Conservation (phyloP, 2,888 invertebrate species). For the Caenorhabditis plicata region DNA sequence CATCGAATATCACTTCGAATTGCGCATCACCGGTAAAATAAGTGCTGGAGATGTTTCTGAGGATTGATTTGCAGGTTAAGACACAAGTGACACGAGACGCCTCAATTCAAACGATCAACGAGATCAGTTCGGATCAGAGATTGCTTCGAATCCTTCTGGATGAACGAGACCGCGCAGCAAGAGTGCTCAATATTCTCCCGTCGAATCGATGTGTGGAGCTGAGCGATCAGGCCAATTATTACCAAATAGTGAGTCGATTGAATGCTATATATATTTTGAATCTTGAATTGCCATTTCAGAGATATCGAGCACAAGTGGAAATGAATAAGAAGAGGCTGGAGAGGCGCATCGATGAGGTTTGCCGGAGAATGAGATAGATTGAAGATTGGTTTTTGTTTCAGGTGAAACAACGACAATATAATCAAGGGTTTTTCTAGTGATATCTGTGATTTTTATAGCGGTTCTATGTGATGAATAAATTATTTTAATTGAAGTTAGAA, state of each 20-base stretch:
- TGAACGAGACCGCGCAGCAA: slow-evolving; percentile 34
- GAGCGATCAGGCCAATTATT: slow-evolving; percentile 25
- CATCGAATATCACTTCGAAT: no score
- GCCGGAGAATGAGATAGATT: slow-evolving; percentile 18
- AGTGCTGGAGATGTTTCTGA: no score
- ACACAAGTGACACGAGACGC: no score
- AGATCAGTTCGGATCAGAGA: background rate
- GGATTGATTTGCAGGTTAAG: no score
- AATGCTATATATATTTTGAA: background rate
- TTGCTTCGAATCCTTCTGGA: slow-evolving; percentile 27
- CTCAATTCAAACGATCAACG: background rate
- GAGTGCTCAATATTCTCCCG: slow-evolving; percentile 24
- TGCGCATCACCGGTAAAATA: no score
- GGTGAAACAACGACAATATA: no score
- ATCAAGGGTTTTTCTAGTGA: no score
- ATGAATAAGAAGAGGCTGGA: slow-evolving; percentile 39
- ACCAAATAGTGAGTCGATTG: slow-evolving; percentile 27
- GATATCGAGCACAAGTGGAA: slow-evolving; percentile 31
- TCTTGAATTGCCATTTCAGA: slow-evolving; percentile 17
- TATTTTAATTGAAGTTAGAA: no score
- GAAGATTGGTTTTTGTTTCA: no score
- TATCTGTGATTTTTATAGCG: no score
- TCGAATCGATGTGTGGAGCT: slow-evolving; percentile 12
- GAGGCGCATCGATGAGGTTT: slow-evolving; percentile 31
- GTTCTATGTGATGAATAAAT: no score